These are phyloP conservation scores for Aphaenogaster ashmeadi DNA, from an alignment of 1,140 invertebrate species.

Conservation along the genomic window DNA sequence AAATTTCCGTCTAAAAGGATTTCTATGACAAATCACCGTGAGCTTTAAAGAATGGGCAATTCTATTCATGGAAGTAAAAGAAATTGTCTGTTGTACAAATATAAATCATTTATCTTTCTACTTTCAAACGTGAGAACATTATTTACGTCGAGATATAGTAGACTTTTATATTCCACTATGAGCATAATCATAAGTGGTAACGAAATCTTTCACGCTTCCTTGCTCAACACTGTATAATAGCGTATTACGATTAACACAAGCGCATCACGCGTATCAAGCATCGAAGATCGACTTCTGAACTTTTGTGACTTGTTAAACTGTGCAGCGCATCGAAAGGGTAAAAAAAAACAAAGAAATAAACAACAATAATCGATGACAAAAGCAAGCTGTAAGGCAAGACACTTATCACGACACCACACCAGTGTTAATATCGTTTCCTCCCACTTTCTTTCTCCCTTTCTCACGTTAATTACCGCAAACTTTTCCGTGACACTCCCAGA, in stretches of 20 bases:
- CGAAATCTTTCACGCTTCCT: slow-evolving; percentile 55
- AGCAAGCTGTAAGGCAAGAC: slow-evolving; percentile 45
- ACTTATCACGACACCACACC: slow-evolving; percentile 68
- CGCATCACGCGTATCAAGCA: slow-evolving; percentile 22
- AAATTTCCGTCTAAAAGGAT: slow-evolving; percentile 37
- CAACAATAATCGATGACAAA: slow-evolving; percentile 35
- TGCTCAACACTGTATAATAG: slow-evolving; percentile 4
- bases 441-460: slow-evolving; percentile 65
- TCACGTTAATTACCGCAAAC: slow-evolving; percentile 85
- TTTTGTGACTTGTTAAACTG: slow-evolving; percentile 41
- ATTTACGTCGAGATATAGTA: background rate
- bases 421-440: slow-evolving; percentile 69
- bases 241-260: slow-evolving; percentile 25
- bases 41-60: slow-evolving; percentile 8
- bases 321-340: background rate
- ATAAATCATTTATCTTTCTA: background rate
- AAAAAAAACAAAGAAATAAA: slow-evolving; percentile 27
- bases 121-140: background rate
- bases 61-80: background rate
- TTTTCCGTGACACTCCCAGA: slow-evolving; percentile 83
- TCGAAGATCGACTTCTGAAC: slow-evolving; percentile 16
- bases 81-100: background rate
- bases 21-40: background rate
- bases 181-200: background rate
- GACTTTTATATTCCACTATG: background rate